phyloP scores from a whole-genome alignment of 2,113 vertebrate genomes.

The Martes martes region DNA sequence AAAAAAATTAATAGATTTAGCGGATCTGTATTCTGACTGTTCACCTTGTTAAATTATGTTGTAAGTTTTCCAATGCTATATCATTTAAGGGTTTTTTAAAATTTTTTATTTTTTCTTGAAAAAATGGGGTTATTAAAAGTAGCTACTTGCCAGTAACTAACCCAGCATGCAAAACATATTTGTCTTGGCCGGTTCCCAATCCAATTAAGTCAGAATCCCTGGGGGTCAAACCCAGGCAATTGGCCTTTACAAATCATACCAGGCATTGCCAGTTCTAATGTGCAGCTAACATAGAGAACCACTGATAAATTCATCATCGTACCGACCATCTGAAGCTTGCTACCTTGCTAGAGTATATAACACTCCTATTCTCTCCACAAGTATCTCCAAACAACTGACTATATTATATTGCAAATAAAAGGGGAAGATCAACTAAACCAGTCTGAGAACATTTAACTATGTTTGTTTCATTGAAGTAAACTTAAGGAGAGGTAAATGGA shows the following conservation, averaged over 20 bases:
- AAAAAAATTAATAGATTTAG: neutral
- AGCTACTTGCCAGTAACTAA: neutral
- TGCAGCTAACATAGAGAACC: neutral
- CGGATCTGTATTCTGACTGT: neutral
- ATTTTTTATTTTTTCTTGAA: neutral
- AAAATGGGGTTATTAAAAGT: neutral
- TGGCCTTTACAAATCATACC: neutral
- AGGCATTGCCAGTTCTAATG: neutral
- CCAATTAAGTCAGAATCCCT: neutral
- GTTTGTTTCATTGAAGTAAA: neutral
- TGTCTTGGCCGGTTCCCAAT: neutral
- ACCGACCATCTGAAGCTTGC: neutral
- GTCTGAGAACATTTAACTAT: neutral
- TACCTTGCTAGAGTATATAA: neutral
- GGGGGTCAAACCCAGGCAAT: neutral
- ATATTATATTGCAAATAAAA: neutral
- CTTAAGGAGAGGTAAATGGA: neutral
- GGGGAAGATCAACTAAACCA: neutral
- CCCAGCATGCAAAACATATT: neutral
- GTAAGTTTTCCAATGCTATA: neutral
- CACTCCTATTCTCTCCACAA: neutral
- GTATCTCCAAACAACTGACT: neutral
- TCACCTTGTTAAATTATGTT: neutral
- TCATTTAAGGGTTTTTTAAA: neutral
- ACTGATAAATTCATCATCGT: neutral